phyloP scores from a whole-genome alignment of 1,140 invertebrate species.

The Dendroctonus valens region DNA sequence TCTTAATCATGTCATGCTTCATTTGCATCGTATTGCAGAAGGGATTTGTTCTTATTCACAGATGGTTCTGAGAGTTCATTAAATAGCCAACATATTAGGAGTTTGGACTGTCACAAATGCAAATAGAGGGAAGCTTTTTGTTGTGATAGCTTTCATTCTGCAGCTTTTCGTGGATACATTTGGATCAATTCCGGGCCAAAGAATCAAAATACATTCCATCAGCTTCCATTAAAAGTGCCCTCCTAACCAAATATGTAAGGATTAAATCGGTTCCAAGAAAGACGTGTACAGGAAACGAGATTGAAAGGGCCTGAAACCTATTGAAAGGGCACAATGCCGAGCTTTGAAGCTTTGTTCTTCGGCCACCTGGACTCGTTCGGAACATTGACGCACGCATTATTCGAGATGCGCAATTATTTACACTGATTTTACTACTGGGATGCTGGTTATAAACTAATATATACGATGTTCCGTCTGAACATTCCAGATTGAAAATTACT shows the following conservation, averaged over 20 bases:
- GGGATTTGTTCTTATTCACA: no score
- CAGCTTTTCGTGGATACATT: no score
- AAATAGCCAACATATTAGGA: no score
- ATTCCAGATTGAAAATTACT: no score
- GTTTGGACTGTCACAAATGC: no score
- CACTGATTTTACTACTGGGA: constrained; percentile 29
- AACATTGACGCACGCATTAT: constrained; percentile 26
- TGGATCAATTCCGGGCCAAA: not conserved
- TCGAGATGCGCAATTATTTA: constrained; percentile 36
- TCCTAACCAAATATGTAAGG: constrained; percentile 26
- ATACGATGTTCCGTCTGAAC: no score
- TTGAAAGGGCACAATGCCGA: constrained; percentile 29
- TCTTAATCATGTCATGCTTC: no score
- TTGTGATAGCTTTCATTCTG: no score
- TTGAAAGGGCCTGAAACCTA: constrained; percentile 21
- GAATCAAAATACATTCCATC: not conserved
- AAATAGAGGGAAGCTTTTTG: no score
- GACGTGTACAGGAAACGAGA: constrained; percentile 26
- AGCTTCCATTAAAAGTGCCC: constrained; percentile 8
- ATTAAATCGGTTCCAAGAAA: constrained; percentile 32
- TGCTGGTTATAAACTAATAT: no score
- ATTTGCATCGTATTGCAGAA: no score
- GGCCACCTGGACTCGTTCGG: constrained; percentile 27
- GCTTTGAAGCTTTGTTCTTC: constrained; percentile 27
- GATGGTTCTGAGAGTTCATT: no score